phyloP scores from a whole-genome alignment of 2,797 vertebrate species.

The Prionace glauca region DNA sequence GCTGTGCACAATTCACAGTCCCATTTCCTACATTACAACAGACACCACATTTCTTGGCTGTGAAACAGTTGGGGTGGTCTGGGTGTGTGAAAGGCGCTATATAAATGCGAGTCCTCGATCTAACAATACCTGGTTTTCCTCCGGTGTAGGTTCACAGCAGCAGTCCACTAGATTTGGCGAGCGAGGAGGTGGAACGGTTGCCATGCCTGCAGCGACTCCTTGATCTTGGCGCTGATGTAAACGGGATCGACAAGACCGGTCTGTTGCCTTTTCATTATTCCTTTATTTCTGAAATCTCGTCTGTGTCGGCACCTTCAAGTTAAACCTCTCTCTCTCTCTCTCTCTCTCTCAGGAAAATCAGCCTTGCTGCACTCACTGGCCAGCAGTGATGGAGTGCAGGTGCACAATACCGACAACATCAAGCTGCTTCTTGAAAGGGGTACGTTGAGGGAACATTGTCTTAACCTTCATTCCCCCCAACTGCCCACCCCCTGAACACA shows the following conservation, averaged over 20 bases:
- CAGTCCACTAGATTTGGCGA: slow-evolving; percentile 83
- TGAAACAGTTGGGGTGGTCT: neutral
- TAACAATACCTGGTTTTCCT: neutral
- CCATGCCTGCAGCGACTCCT: slow-evolving; percentile 75
- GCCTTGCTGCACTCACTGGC: slow-evolving; percentile 78
- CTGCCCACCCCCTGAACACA: neutral
- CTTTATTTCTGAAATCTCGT: neutral
- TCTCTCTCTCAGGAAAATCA: slow-evolving; percentile 67
- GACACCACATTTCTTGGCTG: neutral
- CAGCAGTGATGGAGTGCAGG: slow-evolving; percentile 80
- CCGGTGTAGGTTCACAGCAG: slow-evolving; percentile 77
- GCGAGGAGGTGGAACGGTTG: slow-evolving; percentile 77
- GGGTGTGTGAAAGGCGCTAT: neutral
- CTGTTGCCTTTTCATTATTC: neutral
- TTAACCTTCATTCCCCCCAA: neutral
- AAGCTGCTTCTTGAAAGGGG: slow-evolving; percentile 78
- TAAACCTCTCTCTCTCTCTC: neutral
- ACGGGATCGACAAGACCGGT: slow-evolving; percentile 80
- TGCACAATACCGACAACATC: slow-evolving; percentile 81
- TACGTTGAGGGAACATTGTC: slow-evolving; percentile 47
- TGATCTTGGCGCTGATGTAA: slow-evolving; percentile 74
- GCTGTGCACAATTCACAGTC: neutral
- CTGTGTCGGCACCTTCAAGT: too few relatives aligned
- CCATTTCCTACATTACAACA: too few relatives aligned
- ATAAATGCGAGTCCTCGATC: neutral